Base-by-base conservation (phyloP, 2,113 vertebrate species). In the Mormyrus iriodes region DNA sequence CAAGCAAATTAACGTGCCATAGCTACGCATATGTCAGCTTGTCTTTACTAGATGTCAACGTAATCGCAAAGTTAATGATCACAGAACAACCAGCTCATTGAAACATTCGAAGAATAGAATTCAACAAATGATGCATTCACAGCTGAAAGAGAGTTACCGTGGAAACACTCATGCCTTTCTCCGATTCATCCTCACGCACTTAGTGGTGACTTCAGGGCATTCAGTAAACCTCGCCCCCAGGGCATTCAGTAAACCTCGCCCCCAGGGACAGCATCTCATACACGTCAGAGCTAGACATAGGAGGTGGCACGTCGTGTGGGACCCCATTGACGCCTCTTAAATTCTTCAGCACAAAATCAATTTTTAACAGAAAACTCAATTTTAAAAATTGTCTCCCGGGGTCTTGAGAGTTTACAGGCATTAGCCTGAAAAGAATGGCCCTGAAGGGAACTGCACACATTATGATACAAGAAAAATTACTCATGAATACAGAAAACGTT, bases 341-440 rank as follows among this genome's bases (percentile, higher is more conserved):
- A 55, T 82, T 52, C 49, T 82, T 82, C n/a, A 73, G 48, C 87
- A 24, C 46, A 12, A 52, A 88, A 88, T 88, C 87, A 88, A 79
- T 88, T 65, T 76, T 42, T 82, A 88, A 88, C 88, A 83, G 46
- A 55, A 88, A 88, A 88, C 31, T 55, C 73, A 82, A 58, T 88
- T 83, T 55, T 9, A 83, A 42, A 88, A 88, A 42, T 35, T 15
- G 73, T 83, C 73, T 83, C 35, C 49, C 5, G 39, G 51, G 73
- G 48, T 88, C 31, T 88, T 55, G 73, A 7, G 51, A 35, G 73
- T 88, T 35, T 88, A 58, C 73, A 83, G 31, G 88, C 31, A 79
- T 88, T 88, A 83, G 73, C 52, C 35, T 49, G 49, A 48, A 88
- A 83, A 21, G 49, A 55, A 88, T 82, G 15, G 79, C 73, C 52